Base-by-base conservation (phyloP, 2,888 invertebrate genomes). In the Pycnomerus fuliginosus region DNA sequence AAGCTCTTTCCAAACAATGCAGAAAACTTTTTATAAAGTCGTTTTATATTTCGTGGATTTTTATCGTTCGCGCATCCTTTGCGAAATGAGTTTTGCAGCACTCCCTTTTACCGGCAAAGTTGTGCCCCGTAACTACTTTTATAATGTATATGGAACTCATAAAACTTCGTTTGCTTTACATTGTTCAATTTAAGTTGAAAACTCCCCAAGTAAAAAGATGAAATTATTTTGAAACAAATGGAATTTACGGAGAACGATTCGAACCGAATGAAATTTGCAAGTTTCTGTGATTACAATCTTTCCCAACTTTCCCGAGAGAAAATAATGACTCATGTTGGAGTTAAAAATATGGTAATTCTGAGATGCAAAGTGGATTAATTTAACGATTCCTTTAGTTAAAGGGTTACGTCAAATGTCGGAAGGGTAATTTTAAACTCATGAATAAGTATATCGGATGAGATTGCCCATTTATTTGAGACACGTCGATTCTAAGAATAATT, bases 171-270 rank as follows among this genome's bases (percentile, higher is more conserved):
- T 67, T 65, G 63, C 63, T 66, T 64, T 65, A 65, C 67, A 65
- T 67, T 65, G 65, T 66, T 62, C 66, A 68, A 67, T 66, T 67
- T 66, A 67, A 67, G 67, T 65, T 62, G 58, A 60, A 64, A 66
- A 65, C 62, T 62, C 61, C 46, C n/a, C 50, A 45, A 52, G 55
- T 58, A 62, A 65, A 62, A 62, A 65, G 62, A 62, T 60, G 61
- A 61, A 68, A 68, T 68, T 67, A 67, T 68, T 67, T 61, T 58
- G 66, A 66, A 67, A 65, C 65, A 65, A 68, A 69, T 62, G 67
- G 64, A 67, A 67, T 68, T 67, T 65, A 62, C 60, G 50, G 36
- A 52, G 55, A 57, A 57, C 59, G 56, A 60, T 60, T 50, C 55
- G 55, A 60, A 60, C 55, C 53, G 56, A 57, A 57, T 40, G 48